A percentile compares a stretch with the other conserved stretches of the same genome.
Evolutionary conservation across 2,113 vertebrate genomes (phyloP).

Genomic region (Chloropsis cyanopogon): DNA sequence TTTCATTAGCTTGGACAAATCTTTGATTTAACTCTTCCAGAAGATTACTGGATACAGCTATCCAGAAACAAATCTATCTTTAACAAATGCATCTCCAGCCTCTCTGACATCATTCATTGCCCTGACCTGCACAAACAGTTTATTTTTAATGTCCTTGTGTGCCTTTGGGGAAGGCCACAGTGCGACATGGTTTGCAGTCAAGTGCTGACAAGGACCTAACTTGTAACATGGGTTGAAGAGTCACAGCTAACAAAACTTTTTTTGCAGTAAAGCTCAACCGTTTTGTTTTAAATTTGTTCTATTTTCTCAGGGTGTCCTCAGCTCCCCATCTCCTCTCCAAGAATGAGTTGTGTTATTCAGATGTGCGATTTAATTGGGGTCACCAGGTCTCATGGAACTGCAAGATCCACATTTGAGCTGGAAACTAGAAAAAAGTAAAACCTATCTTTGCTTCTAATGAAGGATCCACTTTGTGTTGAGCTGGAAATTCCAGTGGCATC

Average conservation of each 20-base stretch:
- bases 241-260: neutral
- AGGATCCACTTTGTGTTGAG: neutral
- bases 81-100: neutral
- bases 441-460: neutral
- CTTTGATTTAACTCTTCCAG: constrained; percentile 21
- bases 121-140: neutral
- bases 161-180: neutral
- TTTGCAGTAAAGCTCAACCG: neutral
- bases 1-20: neutral
- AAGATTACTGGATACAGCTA: neutral
- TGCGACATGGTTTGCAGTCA: neutral
- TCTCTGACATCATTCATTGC: neutral
- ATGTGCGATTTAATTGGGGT: neutral
- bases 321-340: neutral
- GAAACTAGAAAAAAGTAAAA: neutral
- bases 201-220: neutral
- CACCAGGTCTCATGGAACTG: neutral
- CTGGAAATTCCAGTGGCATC: neutral
- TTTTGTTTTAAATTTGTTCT: neutral
- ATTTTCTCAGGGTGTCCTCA: neutral
- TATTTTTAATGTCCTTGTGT: neutral
- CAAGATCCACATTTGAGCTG: neutral
- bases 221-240: neutral
- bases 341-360: neutral
- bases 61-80: neutral